A percentile compares a stretch with the other conserved stretches of the same genome.
These are phyloP conservation scores for Pelosia muscerda DNA, from an alignment of 2,888 invertebrate genomes.

Conservation along the genomic window DNA sequence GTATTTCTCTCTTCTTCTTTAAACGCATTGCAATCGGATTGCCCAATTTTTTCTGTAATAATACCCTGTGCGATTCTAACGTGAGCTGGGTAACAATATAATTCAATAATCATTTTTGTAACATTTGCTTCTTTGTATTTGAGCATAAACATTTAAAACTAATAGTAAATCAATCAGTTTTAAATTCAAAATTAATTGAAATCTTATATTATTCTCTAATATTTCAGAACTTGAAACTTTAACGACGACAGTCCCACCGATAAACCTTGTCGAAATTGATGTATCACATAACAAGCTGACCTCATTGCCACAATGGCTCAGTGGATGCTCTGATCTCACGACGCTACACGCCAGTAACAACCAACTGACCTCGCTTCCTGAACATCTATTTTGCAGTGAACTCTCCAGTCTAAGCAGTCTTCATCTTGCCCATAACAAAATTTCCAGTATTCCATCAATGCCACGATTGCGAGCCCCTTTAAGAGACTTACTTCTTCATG, in stretches of 20 bases:
- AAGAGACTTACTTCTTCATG: conserved; percentile 91
- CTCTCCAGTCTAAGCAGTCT: conserved; percentile 90
- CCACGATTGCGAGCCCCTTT: conserved; percentile 88
- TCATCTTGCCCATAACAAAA: conserved; percentile 92
- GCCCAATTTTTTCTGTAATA: too few species aligned
- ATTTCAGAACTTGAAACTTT: conserved; percentile 91
- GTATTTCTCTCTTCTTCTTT: too few species aligned
- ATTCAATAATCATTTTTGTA: neutral
- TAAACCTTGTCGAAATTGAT: conserved; percentile 91
- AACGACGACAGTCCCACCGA: conserved; percentile 89
- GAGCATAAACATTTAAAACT: neutral
- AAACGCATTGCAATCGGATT: too few species aligned
- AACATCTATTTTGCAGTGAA: conserved; percentile 91
- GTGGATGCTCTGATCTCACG: conserved; percentile 90
- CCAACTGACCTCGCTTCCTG: conserved; percentile 89
- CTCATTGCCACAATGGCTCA: conserved; percentile 92
- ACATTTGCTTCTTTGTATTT: neutral
- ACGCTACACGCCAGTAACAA: conserved; percentile 93
- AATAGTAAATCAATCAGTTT: too few species aligned
- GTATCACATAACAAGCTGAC: conserved; percentile 92
- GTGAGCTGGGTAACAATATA: too few species aligned
- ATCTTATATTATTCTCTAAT: neutral
- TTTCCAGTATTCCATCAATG: conserved; percentile 91
- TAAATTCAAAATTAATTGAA: too few species aligned
- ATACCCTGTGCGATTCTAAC: too few species aligned